These are phyloP conservation scores for Notamacropus eugenii DNA, from an alignment of 2,797 vertebrate genomes.

Conservation along the genomic window DNA sequence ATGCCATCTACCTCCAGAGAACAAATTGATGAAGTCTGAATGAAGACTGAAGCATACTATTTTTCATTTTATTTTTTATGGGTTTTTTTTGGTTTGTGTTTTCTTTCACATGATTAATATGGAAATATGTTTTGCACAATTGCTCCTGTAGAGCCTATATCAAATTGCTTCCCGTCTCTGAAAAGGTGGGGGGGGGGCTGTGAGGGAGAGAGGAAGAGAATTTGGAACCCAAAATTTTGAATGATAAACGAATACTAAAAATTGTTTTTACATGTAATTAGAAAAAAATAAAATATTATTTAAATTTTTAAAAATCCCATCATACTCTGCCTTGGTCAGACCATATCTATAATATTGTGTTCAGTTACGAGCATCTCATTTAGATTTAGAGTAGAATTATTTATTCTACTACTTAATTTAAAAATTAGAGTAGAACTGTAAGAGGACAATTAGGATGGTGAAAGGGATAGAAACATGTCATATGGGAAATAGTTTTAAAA, in stretches of 20 bases:
- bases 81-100: not conserved
- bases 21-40: not conserved
- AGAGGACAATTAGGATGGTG: not conserved
- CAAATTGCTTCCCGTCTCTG: not conserved
- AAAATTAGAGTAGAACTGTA: not conserved
- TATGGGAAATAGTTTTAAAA: not conserved
- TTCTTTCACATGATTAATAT: not conserved
- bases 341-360: not conserved
- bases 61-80: not conserved
- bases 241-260: not conserved
- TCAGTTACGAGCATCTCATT: not conserved
- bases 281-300: not conserved
- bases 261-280: not conserved
- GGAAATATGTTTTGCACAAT: not conserved
- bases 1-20: not conserved
- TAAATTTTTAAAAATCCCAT: not conserved
- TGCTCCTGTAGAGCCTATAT: not conserved
- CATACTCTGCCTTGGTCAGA: not conserved
- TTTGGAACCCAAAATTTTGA: not conserved
- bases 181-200: accelerated
- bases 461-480: not conserved
- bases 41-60: not conserved
- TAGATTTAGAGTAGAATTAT: not conserved
- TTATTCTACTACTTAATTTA: too few relatives aligned
- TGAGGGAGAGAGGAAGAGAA: not conserved